Base-by-base conservation (phyloP, 2,888 invertebrate species). In the Tanytarsus gracilentus region DNA sequence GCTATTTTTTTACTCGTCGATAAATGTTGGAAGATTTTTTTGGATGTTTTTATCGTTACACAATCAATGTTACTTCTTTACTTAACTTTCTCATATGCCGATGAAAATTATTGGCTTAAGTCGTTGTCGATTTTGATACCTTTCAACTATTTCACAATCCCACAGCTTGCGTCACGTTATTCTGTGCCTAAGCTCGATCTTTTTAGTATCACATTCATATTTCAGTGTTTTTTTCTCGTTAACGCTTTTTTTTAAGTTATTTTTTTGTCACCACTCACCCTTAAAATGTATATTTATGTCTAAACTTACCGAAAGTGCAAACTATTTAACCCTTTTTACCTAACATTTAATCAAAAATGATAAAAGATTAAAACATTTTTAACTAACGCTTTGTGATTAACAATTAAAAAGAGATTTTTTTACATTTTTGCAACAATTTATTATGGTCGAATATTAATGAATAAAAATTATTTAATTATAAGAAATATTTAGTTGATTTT, bases 21-120 rank as follows among this genome's bases (percentile, higher is more conserved):
- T 8, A 16, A 18, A 44, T 18, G 8, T 18, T 44, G 44, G 44
- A 16, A 21, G 21, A 11, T 44, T 8, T 21, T 44, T 21, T 44
- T 44, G 21, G 18, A 44, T 44, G 9, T 18, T 18, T 44, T 44
- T 44, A 18, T 21, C 3, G 11, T 9, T 23, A 18, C 44, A 18
- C 44, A 44, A 18, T 44, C 21, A 11, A 18, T 44, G 16, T 18
- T 44, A 18, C 21, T 44, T 18, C 18, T 44, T 8, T 44, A 44
- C 21, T 9, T 44, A 16, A 23, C 21, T 9, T 7, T 23, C 7
- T 11, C 8, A 44, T 21, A 9, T 44, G 44, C 18, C 21, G 21
- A 44, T 44, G 44, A 44, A 44, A 44, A 44, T 5, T 44, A 23
- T 44, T 44, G 44, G 44, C 44, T 44, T 44, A 9, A 44, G 18